A percentile compares a stretch with the other conserved stretches of the same genome.
These are phyloP conservation scores for Sturnira hondurensis DNA, from an alignment of 2,113 vertebrate genomes.

Conservation along the genomic window DNA sequence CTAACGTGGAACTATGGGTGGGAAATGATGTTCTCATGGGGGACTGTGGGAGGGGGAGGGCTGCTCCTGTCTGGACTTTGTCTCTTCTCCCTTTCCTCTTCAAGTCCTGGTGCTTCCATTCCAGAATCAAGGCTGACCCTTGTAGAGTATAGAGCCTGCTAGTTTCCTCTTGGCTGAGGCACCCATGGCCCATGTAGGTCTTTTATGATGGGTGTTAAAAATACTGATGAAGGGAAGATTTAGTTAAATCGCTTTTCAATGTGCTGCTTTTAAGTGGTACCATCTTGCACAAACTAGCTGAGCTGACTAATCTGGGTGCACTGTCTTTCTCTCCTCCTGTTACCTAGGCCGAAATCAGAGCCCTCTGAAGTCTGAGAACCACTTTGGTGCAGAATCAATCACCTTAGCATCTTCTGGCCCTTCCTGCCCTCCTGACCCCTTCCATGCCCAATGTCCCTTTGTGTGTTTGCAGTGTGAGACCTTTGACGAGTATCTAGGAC, in stretches of 20 bases:
- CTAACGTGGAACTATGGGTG: too few species aligned
- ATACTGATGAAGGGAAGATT: not conserved
- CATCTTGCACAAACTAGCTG: not conserved
- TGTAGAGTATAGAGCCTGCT: not conserved
- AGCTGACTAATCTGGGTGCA: too few species aligned
- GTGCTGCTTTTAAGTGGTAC: not conserved
- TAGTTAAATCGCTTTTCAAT: not conserved
- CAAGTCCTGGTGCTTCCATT: not conserved
- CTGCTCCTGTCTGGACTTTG: not conserved
- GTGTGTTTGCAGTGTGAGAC: accelerated
- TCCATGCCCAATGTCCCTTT: not conserved
- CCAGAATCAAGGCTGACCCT: not conserved
- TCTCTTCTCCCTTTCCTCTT: not conserved
- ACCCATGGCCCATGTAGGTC: not conserved
- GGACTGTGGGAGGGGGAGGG: not conserved
- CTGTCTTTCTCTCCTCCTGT: not conserved
- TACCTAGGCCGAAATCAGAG: not conserved
- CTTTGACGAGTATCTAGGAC: accelerated
- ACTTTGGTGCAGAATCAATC: not conserved
- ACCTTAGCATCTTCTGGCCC: too few species aligned
- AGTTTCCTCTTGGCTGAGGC: not conserved
- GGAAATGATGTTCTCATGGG: not conserved
- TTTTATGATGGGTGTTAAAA: not conserved
- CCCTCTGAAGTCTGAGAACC: accelerated
- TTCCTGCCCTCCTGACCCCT: not conserved